Percentiles rank a stretch among this genome's conserved stretches.
phyloP scores from a whole-genome alignment of 1,140 invertebrate genomes.

The Brachionus asplanchnoidis region DNA sequence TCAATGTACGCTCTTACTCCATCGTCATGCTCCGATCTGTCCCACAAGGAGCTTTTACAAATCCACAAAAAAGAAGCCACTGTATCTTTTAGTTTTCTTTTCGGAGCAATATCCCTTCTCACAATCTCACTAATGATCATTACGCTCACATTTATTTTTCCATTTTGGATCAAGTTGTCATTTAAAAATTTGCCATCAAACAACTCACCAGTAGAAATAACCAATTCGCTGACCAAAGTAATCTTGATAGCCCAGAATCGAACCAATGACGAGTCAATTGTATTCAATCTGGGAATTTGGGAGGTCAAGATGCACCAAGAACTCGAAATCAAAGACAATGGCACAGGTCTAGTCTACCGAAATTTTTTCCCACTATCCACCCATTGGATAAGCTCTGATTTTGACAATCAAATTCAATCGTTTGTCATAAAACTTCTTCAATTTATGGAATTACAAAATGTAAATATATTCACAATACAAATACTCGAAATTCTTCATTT shows the following conservation, averaged over 20 bases:
- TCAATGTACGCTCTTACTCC: not conserved
- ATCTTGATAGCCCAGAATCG: not conserved
- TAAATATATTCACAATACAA: slow-evolving; percentile 25
- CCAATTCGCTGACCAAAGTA: not conserved
- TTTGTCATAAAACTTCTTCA: slow-evolving; percentile 16
- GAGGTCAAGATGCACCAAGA: slow-evolving; percentile 39
- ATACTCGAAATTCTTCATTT: slow-evolving; percentile 33
- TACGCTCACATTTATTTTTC: slow-evolving; percentile 24
- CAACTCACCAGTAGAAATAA: not conserved
- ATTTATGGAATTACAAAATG: slow-evolving; percentile 15
- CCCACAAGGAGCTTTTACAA: not conserved
- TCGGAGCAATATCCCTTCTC: not conserved
- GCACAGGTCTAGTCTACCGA: not conserved
- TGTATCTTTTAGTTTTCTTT: not conserved
- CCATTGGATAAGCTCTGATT: slow-evolving; percentile 11
- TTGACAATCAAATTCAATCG: slow-evolving; percentile 29
- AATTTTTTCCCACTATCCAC: slow-evolving; percentile 14
- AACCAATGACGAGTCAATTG: not conserved
- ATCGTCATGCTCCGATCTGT: not conserved
- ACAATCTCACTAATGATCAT: slow-evolving; percentile 7
- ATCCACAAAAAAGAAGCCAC: slow-evolving; percentile 4
- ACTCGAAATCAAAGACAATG: not conserved
- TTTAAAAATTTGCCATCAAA: slow-evolving; percentile 7
- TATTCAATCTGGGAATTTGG: slow-evolving; percentile 30
- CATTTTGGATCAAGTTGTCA: slow-evolving; percentile 35